phyloP scores from a whole-genome alignment of 1,140 invertebrate species.

The Drosophila ananassae region DNA sequence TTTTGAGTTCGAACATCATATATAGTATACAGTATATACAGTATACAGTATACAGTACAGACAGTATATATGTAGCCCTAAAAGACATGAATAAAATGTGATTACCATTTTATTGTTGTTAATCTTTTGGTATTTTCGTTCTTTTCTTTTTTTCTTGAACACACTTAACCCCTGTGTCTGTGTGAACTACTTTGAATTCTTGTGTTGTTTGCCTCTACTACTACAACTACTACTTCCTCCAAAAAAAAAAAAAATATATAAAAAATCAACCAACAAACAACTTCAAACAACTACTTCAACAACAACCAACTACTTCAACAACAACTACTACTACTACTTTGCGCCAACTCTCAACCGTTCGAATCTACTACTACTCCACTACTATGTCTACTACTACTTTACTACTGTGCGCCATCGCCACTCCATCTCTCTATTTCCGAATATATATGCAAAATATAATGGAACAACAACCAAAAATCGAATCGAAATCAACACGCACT shows the following conservation, averaged over 20 bases:
- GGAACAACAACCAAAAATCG: conserved; percentile 25
- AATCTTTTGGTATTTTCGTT: conserved; percentile 61
- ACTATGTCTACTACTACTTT: conserved; percentile 37
- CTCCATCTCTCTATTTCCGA: conserved; percentile 21
- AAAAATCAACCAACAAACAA: conserved; percentile 3
- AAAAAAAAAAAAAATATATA: conserved; percentile 13
- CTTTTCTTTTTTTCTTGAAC: conserved; percentile 65
- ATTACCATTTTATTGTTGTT: conserved; percentile 43
- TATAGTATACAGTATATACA: too few species aligned
- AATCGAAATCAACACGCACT: conserved; percentile 17
- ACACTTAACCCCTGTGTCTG: conserved; percentile 66
- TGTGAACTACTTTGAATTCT: conserved; percentile 62
- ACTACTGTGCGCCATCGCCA: conserved; percentile 22
- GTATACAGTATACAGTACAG: too few species aligned
- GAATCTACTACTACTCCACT: conserved; percentile 40
- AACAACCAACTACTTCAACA: conserved; percentile 30
- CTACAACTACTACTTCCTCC: conserved; percentile 39
- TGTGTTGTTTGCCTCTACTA: conserved; percentile 61
- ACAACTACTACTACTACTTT: conserved; percentile 24
- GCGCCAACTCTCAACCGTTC: conserved; percentile 33
- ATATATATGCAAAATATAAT: conserved; percentile 41
- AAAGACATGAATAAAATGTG: conserved; percentile 15
- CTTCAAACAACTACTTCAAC: neutral
- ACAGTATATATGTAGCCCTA: too few species aligned
- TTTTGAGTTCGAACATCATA: neutral